These are phyloP conservation scores for Bostrychus sinensis DNA, from an alignment of 2,113 vertebrate species.

Conservation along the genomic window DNA sequence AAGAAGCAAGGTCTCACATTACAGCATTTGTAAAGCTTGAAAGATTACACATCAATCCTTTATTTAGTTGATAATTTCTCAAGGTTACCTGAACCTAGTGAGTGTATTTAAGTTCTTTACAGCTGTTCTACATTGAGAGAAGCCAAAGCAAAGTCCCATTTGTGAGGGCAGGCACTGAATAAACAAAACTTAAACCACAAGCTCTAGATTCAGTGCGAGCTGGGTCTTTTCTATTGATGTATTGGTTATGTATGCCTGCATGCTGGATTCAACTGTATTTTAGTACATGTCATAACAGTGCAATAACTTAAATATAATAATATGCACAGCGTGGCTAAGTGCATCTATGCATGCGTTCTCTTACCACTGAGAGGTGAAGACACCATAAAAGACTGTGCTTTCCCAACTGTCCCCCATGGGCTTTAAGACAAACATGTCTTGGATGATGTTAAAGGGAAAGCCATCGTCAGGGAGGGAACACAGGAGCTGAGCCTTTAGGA, in stretches of 20 bases:
- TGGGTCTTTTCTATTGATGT: not conserved
- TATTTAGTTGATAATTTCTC: conserved; percentile 42
- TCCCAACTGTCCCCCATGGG: conserved; percentile 85
- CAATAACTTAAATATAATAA: conserved; percentile 11
- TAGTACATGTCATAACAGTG: conserved; percentile 1
- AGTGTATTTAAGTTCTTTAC: conserved; percentile 49
- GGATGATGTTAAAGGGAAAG: conserved; percentile 96
- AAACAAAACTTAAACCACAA: conserved; percentile 7
- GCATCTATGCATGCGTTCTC: conserved; percentile 14
- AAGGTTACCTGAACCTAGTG: conserved; percentile 27
- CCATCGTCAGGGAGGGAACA: conserved; percentile 91
- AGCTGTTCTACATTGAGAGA: conserved; percentile 46
- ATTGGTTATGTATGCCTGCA: not conserved
- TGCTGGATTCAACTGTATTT: conserved; percentile 11
- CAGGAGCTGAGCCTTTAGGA: conserved; percentile 94
- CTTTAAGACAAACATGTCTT: conserved; percentile 93
- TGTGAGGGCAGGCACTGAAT: conserved; percentile 23
- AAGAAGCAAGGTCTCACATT: conserved; percentile 11
- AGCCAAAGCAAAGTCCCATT: conserved; percentile 16
- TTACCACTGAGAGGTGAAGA: conserved; percentile 97
- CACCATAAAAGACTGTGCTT: conserved; percentile 90
- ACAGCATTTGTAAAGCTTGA: conserved; percentile 30
- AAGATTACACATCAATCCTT: conserved; percentile 35
- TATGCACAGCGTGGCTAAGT: not conserved
- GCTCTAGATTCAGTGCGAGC: conserved; percentile 28